A percentile compares a stretch with the other conserved stretches of the same genome.
Conservation (phyloP, 2,888 invertebrate genomes). For the Drosophila mimetica region DNA sequence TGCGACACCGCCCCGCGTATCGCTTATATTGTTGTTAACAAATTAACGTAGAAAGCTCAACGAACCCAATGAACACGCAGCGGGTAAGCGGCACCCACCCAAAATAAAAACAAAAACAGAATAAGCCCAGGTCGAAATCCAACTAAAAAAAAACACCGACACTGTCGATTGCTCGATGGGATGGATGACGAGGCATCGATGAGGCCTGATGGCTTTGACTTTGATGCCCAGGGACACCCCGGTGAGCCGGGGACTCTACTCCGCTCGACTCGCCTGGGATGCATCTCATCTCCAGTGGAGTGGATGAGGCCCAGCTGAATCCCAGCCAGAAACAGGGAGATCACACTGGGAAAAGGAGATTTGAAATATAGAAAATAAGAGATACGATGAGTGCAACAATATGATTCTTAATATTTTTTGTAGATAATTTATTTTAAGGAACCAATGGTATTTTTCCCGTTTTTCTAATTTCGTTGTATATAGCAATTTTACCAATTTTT, state of each 20-base stretch:
- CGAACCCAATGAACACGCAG: conserved; percentile 61
- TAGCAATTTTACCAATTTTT: too few species aligned
- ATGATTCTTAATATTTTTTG: neutral
- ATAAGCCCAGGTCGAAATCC: conserved; percentile 54
- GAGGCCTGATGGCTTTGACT: conserved; percentile 63
- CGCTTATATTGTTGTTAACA: conserved; percentile 73
- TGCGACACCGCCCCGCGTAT: conserved; percentile 48
- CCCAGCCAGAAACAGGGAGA: conserved; percentile 26
- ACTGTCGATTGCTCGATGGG: conserved; percentile 63
- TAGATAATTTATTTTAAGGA: too few species aligned
- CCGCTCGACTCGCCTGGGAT: conserved; percentile 11
- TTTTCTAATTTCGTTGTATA: too few species aligned
- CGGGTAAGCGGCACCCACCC: conserved; percentile 76
- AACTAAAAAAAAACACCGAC: conserved; percentile 56
- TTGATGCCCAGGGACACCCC: conserved; percentile 74
- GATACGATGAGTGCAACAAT: neutral
- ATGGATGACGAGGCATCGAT: conserved; percentile 50
- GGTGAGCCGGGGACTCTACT: conserved; percentile 55
- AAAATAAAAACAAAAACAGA: conserved; percentile 54
- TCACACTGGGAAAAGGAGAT: conserved; percentile 5
- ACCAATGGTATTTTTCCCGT: too few species aligned
- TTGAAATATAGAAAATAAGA: neutral
- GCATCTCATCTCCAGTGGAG: conserved; percentile 31
- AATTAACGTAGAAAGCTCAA: conserved; percentile 78
- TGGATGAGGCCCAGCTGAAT: conserved; percentile 18